Evolutionary conservation across 2,113 vertebrate genomes (phyloP).

Genomic region (Oceanites oceanicus): DNA sequence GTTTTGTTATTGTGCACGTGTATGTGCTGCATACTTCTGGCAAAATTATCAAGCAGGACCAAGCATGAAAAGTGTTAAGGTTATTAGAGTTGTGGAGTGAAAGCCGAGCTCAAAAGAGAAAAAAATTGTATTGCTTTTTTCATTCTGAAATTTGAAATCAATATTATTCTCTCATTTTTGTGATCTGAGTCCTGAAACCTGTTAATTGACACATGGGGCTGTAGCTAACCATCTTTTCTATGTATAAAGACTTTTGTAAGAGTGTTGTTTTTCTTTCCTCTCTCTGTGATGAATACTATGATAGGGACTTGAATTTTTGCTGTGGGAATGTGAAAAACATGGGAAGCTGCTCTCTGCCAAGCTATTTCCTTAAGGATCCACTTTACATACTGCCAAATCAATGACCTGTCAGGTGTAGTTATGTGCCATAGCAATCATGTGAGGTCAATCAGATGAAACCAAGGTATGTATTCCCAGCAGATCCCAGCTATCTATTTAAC

Average conservation of each 20-base stretch:
- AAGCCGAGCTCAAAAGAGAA: neutral
- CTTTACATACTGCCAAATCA: slow-evolving; percentile 21
- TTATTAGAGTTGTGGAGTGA: neutral
- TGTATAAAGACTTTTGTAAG: neutral
- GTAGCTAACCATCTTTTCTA: neutral
- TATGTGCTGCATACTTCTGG: neutral
- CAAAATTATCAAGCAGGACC: neutral
- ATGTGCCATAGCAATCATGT: neutral
- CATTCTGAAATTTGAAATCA: neutral
- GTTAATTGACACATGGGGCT: neutral
- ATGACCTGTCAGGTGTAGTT: slow-evolving; percentile 55
- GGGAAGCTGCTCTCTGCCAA: slow-evolving; percentile 9
- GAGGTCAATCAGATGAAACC: slow-evolving; percentile 46
- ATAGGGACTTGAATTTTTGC: neutral
- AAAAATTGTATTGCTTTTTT: neutral
- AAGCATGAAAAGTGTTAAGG: neutral
- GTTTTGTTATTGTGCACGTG: neutral
- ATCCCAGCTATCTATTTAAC: slow-evolving; percentile 8
- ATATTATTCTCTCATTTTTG: neutral
- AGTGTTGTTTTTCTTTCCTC: neutral
- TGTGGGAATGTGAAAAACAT: slow-evolving; percentile 1
- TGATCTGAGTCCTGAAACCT: neutral
- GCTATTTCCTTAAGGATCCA: slow-evolving; percentile 18
- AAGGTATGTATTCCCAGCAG: slow-evolving; percentile 45
- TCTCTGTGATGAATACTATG: neutral